These are phyloP conservation scores for Setipinna tenuifilis DNA, from an alignment of 2,797 vertebrate species.

Conservation along the genomic window DNA sequence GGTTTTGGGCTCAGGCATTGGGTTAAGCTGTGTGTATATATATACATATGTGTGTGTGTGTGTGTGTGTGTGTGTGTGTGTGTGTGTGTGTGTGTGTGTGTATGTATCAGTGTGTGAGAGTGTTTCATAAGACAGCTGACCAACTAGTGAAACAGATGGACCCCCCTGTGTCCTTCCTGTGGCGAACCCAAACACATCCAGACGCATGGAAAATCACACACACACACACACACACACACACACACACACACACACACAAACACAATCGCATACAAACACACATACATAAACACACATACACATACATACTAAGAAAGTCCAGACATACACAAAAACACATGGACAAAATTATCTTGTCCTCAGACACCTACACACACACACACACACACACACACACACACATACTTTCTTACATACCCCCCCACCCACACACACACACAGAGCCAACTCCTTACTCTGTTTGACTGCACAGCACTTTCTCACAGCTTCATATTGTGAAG, in stretches of 20 bases:
- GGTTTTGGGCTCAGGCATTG: background rate
- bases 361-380: background rate
- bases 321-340: background rate
- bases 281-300: background rate
- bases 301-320: background rate
- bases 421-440: background rate
- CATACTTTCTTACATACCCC: background rate
- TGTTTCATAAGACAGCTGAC: constrained; percentile 50
- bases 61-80: too few species aligned
- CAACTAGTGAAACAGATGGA: constrained; percentile 60
- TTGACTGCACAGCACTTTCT: constrained; percentile 1
- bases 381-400: background rate
- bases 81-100: too few species aligned
- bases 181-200: constrained; percentile 39
- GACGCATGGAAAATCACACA: background rate
- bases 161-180: constrained; percentile 53
- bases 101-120: background rate
- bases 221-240: constrained; percentile 33
- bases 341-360: background rate
- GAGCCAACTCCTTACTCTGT: background rate
- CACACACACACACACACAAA: constrained; percentile 10
- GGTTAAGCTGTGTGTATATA: background rate
- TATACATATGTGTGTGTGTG: too few species aligned
- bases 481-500: constrained; percentile 41
- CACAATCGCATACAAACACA: too few species aligned